phyloP scores from a whole-genome alignment of 2,888 invertebrate genomes.

The Conchocele bisecta region DNA sequence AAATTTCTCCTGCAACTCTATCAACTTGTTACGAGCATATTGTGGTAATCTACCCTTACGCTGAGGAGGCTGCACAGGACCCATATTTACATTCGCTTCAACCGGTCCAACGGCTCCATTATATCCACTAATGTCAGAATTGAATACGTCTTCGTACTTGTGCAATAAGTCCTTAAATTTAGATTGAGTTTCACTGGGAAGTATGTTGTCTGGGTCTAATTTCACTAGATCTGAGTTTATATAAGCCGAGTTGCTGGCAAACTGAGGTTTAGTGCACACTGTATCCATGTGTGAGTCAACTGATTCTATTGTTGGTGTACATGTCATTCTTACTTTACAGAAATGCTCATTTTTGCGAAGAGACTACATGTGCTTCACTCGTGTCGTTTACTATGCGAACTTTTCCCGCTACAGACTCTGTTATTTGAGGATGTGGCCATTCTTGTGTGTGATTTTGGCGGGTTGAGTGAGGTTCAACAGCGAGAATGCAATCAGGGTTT shows the following conservation, averaged over 20 bases:
- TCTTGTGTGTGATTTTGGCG: background rate
- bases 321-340: conserved; percentile 27
- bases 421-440: conserved; percentile 17
- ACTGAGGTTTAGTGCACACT: no score
- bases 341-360: conserved; percentile 41
- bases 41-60: conserved; percentile 60
- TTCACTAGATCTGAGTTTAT: no score
- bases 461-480: background rate
- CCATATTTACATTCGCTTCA: conserved; percentile 56
- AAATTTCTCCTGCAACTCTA: conserved; percentile 53
- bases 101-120: conserved; percentile 52
- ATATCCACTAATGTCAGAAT: conserved; percentile 46
- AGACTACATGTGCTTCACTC: conserved; percentile 19
- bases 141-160: conserved; percentile 49
- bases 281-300: no score
- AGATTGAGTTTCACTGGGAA: background rate
- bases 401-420: conserved; percentile 31
- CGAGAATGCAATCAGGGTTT: conserved; percentile 2
- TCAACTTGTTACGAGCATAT: conserved; percentile 53
- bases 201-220: conserved; percentile 42
- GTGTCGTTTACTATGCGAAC: conserved; percentile 42
- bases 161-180: conserved; percentile 16
- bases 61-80: conserved; percentile 60
- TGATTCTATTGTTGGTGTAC: no score
- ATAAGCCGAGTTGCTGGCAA: no score